A percentile compares a stretch with the other conserved stretches of the same genome.
These are phyloP conservation scores for Bombylius major DNA, from an alignment of 2,888 invertebrate species.

Conservation along the genomic window DNA sequence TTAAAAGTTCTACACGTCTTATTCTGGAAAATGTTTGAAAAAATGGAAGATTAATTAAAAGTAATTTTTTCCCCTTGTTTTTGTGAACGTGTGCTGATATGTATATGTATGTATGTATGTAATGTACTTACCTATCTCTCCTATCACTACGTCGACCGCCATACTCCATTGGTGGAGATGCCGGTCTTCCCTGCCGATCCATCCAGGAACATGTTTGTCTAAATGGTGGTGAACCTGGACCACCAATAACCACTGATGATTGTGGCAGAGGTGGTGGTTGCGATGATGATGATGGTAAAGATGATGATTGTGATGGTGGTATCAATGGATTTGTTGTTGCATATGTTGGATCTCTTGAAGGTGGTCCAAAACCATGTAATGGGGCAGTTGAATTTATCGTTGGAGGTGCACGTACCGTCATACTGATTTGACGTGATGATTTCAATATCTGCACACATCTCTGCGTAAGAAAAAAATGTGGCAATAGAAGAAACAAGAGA, in stretches of 20 bases:
- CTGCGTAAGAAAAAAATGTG: slow-evolving; percentile 39
- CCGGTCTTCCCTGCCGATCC: slow-evolving; percentile 80
- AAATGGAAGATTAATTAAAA: neutral
- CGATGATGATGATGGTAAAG: slow-evolving; percentile 14
- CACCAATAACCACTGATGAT: slow-evolving; percentile 17
- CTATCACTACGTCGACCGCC: slow-evolving; percentile 34
- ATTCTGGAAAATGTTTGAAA: slow-evolving; percentile 21
- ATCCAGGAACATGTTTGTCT: slow-evolving; percentile 88
- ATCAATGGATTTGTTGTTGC: slow-evolving; percentile 29
- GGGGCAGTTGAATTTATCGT: slow-evolving; percentile 50
- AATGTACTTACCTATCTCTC: slow-evolving; percentile 28
- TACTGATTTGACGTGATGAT: slow-evolving; percentile 74
- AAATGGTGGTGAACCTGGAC: slow-evolving; percentile 37
- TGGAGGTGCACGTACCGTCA: slow-evolving; percentile 76
- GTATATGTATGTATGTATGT: too few species aligned
- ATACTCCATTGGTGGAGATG: slow-evolving; percentile 65
- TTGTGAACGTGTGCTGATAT: too few species aligned
- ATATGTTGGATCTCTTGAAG: slow-evolving; percentile 34
- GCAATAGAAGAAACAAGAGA: slow-evolving; percentile 38
- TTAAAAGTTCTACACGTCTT: slow-evolving; percentile 67
- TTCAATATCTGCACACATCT: slow-evolving; percentile 67
- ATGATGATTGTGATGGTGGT: slow-evolving; percentile 24
- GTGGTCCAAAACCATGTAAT: slow-evolving; percentile 40
- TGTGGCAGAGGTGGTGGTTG: slow-evolving; percentile 17
- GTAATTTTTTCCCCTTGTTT: neutral